Evolutionary conservation across 1,140 invertebrate species (phyloP), one percentile per base, ranked within the genome.

Genomic region (Drosophila cardini): DNA sequence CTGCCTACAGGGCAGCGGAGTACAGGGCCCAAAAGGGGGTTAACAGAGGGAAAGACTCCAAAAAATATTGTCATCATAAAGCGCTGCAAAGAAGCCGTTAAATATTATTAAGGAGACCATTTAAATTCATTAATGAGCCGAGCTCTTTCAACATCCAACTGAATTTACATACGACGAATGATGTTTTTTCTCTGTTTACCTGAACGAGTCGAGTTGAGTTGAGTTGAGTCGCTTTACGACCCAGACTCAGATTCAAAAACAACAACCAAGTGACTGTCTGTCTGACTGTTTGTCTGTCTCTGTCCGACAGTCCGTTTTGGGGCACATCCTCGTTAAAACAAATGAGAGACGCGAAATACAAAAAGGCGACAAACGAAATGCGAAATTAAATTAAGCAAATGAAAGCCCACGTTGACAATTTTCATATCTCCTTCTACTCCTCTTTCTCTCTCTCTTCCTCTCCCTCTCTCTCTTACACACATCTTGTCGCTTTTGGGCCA

Each of bases 51-150:
- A 26, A 26, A 26, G 26, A 46, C 50, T 18, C 40, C 58, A 61
- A 80, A 89, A 89, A 89, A 89, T 89, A 89, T 90, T 90, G 85
- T 90, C 85, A 90, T 87, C 90, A 91, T 91, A 91, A 91, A 91
- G 86, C 86, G 85, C 70, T 90, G 90, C 90, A 90, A 85, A 83
- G 90, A 86, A 89, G 90, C 90, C 90, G 90, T 91, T 91, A 90
- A 91, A 91, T 91, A 91, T 91, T 91, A 91, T 89, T 89, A 91
- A 91, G 86, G 87, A 90, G 84, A 83, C 90, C 83, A 91, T 91
- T 91, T 91, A 91, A 91, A 91, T 89, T 90, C 90, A 91, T 91
- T 91, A 91, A 91, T 91, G 90, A 91, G 90, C 82, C 74, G 55
- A 78, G 48, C 72, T 79, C 72, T 52, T 62, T 38, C 50, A 40